Evolutionary conservation across 2,797 vertebrate genomes (phyloP).

Genomic region (Pelodytes ibericus): DNA sequence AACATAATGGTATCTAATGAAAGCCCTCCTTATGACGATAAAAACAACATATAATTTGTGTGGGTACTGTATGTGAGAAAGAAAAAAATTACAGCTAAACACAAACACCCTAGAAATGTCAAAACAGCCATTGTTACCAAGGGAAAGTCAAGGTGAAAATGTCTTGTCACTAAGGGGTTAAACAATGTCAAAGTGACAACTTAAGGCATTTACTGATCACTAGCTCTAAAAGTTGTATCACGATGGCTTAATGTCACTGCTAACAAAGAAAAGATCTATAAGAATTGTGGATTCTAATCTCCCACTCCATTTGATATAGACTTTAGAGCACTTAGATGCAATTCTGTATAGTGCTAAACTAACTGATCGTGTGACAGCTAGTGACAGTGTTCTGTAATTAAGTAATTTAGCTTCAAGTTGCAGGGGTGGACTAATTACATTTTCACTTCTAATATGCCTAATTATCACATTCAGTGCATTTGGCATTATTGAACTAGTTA

Average conservation of each 20-base stretch:
- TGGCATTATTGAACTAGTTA: constrained; percentile 3
- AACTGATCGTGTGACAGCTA: neutral
- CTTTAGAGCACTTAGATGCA: neutral
- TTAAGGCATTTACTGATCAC: too few species aligned
- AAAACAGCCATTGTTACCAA: too few species aligned
- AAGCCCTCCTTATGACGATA: too few species aligned
- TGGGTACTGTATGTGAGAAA: too few species aligned
- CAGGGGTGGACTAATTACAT: constrained; percentile 19
- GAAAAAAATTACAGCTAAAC: too few species aligned
- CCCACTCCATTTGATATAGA: neutral
- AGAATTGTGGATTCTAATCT: neutral
- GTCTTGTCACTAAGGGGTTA: too few species aligned
- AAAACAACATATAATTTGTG: too few species aligned
- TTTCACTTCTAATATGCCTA: constrained; percentile 15
- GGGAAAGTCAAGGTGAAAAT: too few species aligned
- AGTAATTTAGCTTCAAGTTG: neutral
- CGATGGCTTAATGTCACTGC: neutral
- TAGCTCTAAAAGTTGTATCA: too few species aligned
- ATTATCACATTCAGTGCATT: constrained; percentile 19
- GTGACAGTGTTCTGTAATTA: constrained; percentile 6
- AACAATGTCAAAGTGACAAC: too few species aligned
- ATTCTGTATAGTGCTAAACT: neutral
- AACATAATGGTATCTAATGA: too few species aligned
- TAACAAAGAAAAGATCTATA: neutral
- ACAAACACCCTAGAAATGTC: too few species aligned